Evolutionary conservation across 2,888 invertebrate genomes (phyloP).

Genomic region (Ormyrus thymus): DNA sequence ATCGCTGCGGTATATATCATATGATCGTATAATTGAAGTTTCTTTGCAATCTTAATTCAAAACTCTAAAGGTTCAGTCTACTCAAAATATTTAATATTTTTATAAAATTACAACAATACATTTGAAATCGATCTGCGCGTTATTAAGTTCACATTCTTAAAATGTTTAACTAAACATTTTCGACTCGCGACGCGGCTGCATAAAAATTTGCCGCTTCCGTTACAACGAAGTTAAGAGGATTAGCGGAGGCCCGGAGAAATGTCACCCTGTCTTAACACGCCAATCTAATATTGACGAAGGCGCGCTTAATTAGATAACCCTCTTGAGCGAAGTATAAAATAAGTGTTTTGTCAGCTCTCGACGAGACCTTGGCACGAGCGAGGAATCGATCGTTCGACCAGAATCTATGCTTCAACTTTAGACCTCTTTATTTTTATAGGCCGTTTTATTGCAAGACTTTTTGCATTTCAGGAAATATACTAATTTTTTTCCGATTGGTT

Average conservation of each 20-base stretch:
- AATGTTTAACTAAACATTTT: not conserved
- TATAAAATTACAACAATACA: not conserved
- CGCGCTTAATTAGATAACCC: conserved; percentile 35
- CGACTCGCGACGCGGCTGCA: no score
- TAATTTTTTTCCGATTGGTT: no score
- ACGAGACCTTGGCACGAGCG: conserved; percentile 41
- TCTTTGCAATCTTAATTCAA: no score
- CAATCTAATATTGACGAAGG: conserved; percentile 36
- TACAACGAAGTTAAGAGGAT: conserved; percentile 19
- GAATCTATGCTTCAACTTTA: conserved; percentile 5
- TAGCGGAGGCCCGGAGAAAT: conserved; percentile 15
- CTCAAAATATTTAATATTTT: no score
- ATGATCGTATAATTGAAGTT: no score
- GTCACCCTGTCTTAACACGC: conserved; percentile 37
- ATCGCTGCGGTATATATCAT: no score
- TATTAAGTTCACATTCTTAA: not conserved
- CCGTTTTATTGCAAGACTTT: no score
- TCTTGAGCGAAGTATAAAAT: conserved; percentile 18
- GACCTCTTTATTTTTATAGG: not conserved
- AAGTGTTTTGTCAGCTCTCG: conserved; percentile 42
- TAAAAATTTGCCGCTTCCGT: no score
- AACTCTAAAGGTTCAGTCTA: no score
- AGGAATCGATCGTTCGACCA: conserved; percentile 29
- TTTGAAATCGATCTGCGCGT: not conserved
- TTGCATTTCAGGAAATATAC: no score